A percentile compares a stretch with the other conserved stretches of the same genome.
These are phyloP conservation scores for Conopomorpha cramerella DNA, from an alignment of 1,140 invertebrate species.

Conservation along the genomic window DNA sequence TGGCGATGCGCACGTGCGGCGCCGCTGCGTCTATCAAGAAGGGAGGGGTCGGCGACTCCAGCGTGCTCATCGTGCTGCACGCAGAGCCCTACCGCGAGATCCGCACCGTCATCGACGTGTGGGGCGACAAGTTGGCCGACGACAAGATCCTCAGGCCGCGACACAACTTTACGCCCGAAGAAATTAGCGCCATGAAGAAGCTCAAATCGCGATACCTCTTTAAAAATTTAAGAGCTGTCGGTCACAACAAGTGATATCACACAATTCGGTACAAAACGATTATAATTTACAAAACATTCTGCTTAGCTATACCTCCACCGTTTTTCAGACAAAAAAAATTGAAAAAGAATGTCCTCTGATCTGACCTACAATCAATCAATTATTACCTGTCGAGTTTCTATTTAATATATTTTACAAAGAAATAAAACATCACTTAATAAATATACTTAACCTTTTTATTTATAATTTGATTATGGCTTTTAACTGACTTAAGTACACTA, in stretches of 20 bases:
- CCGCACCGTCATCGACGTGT: conserved; percentile 35
- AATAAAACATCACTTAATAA: too few species aligned
- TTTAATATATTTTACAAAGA: too few species aligned
- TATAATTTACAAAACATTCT: too few species aligned
- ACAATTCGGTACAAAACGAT: not conserved
- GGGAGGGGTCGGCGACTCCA: conserved; percentile 22
- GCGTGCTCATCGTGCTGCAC: conserved; percentile 27
- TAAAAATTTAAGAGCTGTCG: conserved; percentile 18
- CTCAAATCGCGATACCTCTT: conserved; percentile 24
- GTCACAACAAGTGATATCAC: conserved; percentile 17
- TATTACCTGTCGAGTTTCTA: too few species aligned
- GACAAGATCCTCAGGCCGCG: not conserved
- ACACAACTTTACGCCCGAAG: not conserved
- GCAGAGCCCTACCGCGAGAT: conserved; percentile 31
- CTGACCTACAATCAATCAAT: too few species aligned
- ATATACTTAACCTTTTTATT: too few species aligned
- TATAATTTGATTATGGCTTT: too few species aligned
- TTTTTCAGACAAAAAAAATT: too few species aligned
- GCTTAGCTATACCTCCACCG: too few species aligned
- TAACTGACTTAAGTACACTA: too few species aligned
- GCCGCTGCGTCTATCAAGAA: conserved; percentile 24
- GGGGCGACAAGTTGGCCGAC: conserved; percentile 18
- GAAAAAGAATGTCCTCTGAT: too few species aligned
- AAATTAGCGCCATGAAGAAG: conserved; percentile 9
- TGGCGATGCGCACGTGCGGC: conserved; percentile 31